Base-by-base conservation (phyloP, 2,113 vertebrate species). In the Jacana jacana region DNA sequence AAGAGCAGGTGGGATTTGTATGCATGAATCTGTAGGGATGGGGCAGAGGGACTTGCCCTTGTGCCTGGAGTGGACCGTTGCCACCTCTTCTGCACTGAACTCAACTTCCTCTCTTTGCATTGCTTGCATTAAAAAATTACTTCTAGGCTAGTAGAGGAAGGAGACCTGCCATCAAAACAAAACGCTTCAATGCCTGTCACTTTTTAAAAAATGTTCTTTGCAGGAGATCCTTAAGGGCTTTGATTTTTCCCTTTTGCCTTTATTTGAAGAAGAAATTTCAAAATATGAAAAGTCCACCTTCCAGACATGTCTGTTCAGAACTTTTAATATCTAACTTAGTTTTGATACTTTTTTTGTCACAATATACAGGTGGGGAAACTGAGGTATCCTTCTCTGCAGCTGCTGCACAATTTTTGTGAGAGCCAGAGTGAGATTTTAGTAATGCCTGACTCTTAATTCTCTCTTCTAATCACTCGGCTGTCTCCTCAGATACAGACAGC, bases 1-100 rank as follows among this genome's bases (percentile, higher is more conserved):
- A 68, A 46, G 54, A 71, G 52, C 22, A 31, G 37, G 10, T 52
- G 69, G 46, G 65, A 15, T 78, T 81, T 37, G 24, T 37, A 0
- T 1, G 2, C 2, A 0, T 33, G 63, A 31, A 9, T 16, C 6
- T 0, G 0, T 22, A 42, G 10, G 61, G 37, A n/a, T 49, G n/a
- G 49, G 86, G 13, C 42, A 20, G 70, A 20, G 27, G 33, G 44
- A 57, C 44, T 22, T 46, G 24, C 4, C 22, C 31, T 58, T 33
- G 24, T 5, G 6, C 49, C 52, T 35, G 2, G 42, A 3, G 66
- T 0, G 40, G 4, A 28, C 42, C 40, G 4, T 11, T 4, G 54
- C 4, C 54, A 37, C 44, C 44, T 80, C 20, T 65, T 65, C 37
- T 17, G 44, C 73, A 13, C 52, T 2, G 14, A 75, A 10, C 63